Conservation (phyloP, 1,140 invertebrate species). For the Platyscapa corneri region DNA sequence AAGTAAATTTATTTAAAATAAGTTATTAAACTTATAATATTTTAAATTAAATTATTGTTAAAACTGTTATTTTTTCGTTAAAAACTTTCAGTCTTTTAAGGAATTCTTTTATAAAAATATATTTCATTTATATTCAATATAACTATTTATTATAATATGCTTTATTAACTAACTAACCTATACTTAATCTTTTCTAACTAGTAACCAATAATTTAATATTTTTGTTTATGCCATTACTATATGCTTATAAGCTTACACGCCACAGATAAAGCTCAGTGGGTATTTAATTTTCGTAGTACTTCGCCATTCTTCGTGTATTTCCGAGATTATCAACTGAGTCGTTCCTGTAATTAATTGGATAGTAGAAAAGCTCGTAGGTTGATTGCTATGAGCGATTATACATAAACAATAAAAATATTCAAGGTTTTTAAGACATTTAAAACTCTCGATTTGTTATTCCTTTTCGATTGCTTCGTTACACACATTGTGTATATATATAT, state of each 20-base stretch:
- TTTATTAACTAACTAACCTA: too few species aligned
- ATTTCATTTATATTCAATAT: background rate
- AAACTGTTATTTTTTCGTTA: too few species aligned
- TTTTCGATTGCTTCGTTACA: background rate
- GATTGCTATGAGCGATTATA: background rate
- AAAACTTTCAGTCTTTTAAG: too few species aligned
- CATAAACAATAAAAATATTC: slow-evolving; percentile 13
- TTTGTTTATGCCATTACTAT: too few species aligned
- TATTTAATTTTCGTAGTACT: background rate
- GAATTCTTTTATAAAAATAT: background rate
- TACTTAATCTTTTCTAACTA: too few species aligned
- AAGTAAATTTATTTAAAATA: too few species aligned
- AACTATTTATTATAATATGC: background rate
- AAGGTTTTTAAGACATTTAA: background rate
- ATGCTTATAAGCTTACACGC: too few species aligned
- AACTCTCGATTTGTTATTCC: background rate
- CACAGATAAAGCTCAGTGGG: background rate
- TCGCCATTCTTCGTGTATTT: background rate
- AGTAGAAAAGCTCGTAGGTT: background rate
- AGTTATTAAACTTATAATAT: too few species aligned
- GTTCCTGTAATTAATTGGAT: background rate
- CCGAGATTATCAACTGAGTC: background rate
- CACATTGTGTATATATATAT: too few species aligned
- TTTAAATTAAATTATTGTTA: too few species aligned
- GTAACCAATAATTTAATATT: too few species aligned